phyloP scores from a whole-genome alignment of 2,888 invertebrate species.

The Norana najaformis region DNA sequence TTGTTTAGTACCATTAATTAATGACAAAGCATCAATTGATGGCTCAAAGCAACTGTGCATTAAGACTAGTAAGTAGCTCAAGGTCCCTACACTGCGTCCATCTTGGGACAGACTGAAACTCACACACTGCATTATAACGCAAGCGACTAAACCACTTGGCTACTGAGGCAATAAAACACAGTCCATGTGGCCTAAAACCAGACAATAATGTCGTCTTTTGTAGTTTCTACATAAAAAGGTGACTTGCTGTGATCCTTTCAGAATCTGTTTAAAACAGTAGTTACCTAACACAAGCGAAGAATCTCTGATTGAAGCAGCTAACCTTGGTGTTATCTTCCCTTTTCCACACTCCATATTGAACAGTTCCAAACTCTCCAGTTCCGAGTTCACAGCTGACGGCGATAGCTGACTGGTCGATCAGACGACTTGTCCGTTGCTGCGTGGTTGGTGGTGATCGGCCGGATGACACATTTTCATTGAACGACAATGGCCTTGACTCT shows the following conservation, averaged over 20 bases:
- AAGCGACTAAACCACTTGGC: background rate
- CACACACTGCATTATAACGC: no score
- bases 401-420: slow-evolving; percentile 78
- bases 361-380: slow-evolving; percentile 95
- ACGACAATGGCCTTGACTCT: background rate
- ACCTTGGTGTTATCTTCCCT: slow-evolving; percentile 85
- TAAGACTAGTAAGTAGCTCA: background rate
- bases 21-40: background rate
- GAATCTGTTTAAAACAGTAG: background rate
- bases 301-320: background rate
- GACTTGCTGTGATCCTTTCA: background rate
- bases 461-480: background rate
- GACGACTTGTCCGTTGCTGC: background rate
- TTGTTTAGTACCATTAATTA: background rate
- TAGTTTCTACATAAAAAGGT: background rate
- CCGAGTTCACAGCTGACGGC: slow-evolving; percentile 92
- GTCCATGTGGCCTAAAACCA: background rate
- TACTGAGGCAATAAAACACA: no score
- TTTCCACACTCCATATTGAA: slow-evolving; percentile 96
- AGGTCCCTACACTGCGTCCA: background rate
- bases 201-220: background rate
- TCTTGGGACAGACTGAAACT: background rate
- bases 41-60: background rate
- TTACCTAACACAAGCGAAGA: background rate
- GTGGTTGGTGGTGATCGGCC: background rate